These are phyloP conservation scores for Lycaon pictus DNA, from an alignment of 2,113 vertebrate species.

Conservation along the genomic window DNA sequence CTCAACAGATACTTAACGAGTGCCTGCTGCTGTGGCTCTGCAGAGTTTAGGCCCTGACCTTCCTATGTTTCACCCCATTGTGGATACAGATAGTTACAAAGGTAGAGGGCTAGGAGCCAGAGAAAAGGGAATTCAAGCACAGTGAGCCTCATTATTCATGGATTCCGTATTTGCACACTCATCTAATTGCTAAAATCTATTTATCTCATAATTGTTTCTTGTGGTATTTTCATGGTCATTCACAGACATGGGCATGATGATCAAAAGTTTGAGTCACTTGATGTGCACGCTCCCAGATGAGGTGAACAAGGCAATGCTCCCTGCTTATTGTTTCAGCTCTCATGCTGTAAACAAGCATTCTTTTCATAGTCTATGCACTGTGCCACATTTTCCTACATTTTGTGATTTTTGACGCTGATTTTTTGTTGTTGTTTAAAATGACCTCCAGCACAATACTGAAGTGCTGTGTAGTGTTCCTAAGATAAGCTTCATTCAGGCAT, in stretches of 20 bases:
- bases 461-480: background rate
- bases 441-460: background rate
- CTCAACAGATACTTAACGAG: background rate
- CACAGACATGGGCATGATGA: no score
- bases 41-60: background rate
- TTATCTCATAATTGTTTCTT: background rate
- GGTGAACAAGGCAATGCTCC: background rate
- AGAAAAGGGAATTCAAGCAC: background rate
- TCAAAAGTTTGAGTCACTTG: background rate
- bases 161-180: background rate
- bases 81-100: background rate
- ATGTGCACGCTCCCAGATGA: background rate
- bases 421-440: background rate
- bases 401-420: background rate
- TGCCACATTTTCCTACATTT: background rate
- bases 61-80: fast-evolving
- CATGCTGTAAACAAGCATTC: background rate
- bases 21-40: background rate
- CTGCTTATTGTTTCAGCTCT: background rate
- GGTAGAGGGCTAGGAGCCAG: background rate
- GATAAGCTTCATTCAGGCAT: background rate
- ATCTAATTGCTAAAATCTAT: background rate
- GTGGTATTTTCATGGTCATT: background rate
- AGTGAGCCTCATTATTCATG: background rate
- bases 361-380: background rate